Evolutionary conservation across 1,140 invertebrate species (phyloP).

Genomic region (Macrobrachium nipponense): DNA sequence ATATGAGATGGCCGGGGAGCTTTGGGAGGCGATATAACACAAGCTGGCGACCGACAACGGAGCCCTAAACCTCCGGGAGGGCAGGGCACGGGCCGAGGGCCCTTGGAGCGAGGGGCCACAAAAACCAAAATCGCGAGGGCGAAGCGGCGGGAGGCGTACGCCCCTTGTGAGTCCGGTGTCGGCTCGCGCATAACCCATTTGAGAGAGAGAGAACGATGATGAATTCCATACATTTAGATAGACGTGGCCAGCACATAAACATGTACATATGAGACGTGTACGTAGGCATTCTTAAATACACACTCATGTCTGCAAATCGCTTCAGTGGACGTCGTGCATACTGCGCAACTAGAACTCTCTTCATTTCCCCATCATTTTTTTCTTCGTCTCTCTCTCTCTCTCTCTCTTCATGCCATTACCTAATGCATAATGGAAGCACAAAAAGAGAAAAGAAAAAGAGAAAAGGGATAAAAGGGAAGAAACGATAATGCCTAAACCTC

Average conservation of each 20-base stretch:
- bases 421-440: too few species aligned
- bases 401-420: too few species aligned
- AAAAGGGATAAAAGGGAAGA: too few species aligned
- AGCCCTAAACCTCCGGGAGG: not conserved
- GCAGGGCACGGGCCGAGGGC: not conserved
- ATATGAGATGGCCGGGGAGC: slow-evolving; percentile 52
- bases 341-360: too few species aligned
- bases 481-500: too few species aligned
- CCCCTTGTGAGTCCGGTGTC: not conserved
- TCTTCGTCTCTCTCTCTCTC: too few species aligned
- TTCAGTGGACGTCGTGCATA: too few species aligned
- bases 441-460: too few species aligned
- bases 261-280: not conserved
- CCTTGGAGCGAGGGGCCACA: not conserved
- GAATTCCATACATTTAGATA: slow-evolving; percentile 63
- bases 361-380: too few species aligned
- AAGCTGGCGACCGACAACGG: not conserved
- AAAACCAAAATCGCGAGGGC: not conserved
- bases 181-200: slow-evolving; percentile 55
- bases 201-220: slow-evolving; percentile 57
- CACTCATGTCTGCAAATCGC: not conserved
- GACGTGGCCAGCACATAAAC: slow-evolving; percentile 11
- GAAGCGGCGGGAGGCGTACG: not conserved
- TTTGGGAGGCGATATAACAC: slow-evolving; percentile 53
- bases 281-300: not conserved